Evolutionary conservation across 2,797 vertebrate species (phyloP).

Genomic region (Sebastes iracundus): DNA sequence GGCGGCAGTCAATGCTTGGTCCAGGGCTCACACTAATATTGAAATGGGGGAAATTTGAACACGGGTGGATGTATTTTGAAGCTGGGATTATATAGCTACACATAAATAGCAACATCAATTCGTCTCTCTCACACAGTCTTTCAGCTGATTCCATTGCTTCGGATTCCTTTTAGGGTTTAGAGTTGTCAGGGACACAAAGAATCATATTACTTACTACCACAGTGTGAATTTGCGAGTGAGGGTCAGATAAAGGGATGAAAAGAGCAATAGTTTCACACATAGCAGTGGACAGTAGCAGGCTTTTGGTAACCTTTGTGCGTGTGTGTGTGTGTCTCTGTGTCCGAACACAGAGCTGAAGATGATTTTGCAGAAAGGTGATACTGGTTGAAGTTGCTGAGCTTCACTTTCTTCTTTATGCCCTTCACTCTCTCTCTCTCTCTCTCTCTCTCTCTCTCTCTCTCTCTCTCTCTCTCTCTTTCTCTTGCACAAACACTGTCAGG

Average conservation of each 20-base stretch:
- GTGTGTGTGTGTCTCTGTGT: background rate
- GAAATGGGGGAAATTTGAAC: background rate
- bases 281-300: background rate
- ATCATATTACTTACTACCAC: background rate
- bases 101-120: background rate
- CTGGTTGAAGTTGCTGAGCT: conserved; percentile 66
- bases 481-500: conserved; percentile 6
- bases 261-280: background rate
- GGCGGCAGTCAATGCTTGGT: background rate
- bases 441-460: conserved; percentile 8
- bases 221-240: background rate
- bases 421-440: conserved; percentile 37
- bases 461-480: background rate
- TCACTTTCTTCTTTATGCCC: conserved; percentile 56
- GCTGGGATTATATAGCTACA: background rate
- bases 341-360: conserved; percentile 38
- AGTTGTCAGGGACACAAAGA: background rate
- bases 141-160: background rate
- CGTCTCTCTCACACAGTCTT: background rate
- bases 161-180: background rate
- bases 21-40: background rate
- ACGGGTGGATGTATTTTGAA: background rate
- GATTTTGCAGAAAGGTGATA: conserved; percentile 79
- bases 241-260: conserved; percentile 4
- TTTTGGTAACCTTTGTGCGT: conserved; percentile 11